Base-by-base conservation (phyloP, 1,140 invertebrate species). In the Tribolium castaneum region DNA sequence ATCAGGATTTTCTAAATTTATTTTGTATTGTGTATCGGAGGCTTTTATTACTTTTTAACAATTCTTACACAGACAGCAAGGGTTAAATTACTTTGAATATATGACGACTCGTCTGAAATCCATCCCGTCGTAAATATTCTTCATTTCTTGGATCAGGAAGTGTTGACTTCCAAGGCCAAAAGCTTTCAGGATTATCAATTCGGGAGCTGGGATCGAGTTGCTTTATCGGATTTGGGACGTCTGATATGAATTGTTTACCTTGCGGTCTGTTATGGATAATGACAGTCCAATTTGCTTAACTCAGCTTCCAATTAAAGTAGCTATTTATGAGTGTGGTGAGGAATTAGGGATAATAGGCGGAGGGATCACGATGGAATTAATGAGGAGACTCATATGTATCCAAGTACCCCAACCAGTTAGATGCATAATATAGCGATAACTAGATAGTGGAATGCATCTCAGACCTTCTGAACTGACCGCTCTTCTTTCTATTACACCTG, bases 361-460 rank as follows among this genome's bases (percentile, higher is more conserved):
- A 22, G 25, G 7, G 19, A 52, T 73, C 14, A 14, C 45, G 45
- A 52, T 50, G 45, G 45, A 50, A 22, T 51, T 52, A 72, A 72
- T 22, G 70, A 52, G 70, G 45, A 72, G 45, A 10, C 25, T 30
- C 45, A 70, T 72, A 45, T n/a, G 66, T 71, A 50, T 30, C 25
- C 25, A 30, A 30, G 25, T 4, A n/a, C 12, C 52, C n/a, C n/a
- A 54, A 54, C 49, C 71, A 30, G 71, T 73, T 54, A 16, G 71
- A n/a, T 73, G 70, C 70, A 72, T 72, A 51, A 72, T 72, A 51
- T 14, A 19, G 50, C 45, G 49, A 73, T 52, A 52, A 73, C 49
- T 52, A 73, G 52, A 72, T 72, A 22, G 30, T 52, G 71, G 71
- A 73, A 73, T 73, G 71, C 71, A 73, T 35, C 59, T 66, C 19